A percentile compares a stretch with the other conserved stretches of the same genome.
phyloP scores from a whole-genome alignment of 2,113 vertebrate genomes.

The Pogona vitticeps region DNA sequence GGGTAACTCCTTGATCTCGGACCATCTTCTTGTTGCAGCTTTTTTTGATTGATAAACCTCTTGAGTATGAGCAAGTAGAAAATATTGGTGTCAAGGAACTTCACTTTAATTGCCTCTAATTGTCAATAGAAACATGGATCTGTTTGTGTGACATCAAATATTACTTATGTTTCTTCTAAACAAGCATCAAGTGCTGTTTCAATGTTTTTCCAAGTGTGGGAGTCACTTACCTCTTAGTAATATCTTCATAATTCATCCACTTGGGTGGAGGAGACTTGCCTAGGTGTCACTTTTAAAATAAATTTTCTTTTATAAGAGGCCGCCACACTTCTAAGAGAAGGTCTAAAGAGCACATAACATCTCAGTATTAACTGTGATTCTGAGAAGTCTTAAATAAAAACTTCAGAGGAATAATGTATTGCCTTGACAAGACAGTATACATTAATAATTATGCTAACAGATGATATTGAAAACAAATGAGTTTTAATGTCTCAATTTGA shows the following conservation, averaged over 20 bases:
- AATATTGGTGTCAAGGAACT: background rate
- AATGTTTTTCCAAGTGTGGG: background rate
- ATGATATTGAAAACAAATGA: background rate
- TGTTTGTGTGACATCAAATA: background rate
- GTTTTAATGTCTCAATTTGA: background rate
- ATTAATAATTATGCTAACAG: background rate
- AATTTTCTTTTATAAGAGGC: background rate
- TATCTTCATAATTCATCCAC: background rate
- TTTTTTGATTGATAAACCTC: background rate
- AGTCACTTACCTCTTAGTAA: background rate
- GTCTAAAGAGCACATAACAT: background rate
- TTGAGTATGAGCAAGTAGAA: no score
- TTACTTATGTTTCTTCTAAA: background rate
- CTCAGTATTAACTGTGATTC: background rate
- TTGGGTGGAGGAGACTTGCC: background rate
- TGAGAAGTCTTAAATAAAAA: background rate
- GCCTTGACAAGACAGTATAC: background rate
- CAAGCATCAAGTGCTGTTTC: background rate
- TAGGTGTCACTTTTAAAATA: background rate
- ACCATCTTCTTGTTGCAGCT: background rate
- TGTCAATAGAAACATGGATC: conserved; percentile 5
- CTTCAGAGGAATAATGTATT: background rate
- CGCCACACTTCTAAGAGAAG: background rate
- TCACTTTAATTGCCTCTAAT: background rate
- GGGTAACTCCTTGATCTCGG: background rate